Evolutionary conservation across 2,888 invertebrate genomes (phyloP).

Genomic region (Lithophane semibrunnea): DNA sequence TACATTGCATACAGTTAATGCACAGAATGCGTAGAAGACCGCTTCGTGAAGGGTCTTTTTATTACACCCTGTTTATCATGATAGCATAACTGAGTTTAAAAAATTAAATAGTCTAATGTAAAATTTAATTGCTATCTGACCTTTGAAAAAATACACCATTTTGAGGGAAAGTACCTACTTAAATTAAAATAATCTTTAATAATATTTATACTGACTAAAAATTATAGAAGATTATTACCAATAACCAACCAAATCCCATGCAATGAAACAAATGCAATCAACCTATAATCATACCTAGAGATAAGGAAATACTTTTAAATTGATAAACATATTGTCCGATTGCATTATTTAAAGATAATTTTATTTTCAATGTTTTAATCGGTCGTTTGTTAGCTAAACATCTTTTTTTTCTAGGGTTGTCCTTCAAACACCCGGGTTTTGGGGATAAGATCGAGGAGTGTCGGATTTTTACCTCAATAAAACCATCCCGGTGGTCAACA

Average conservation of each 20-base stretch:
- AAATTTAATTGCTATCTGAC: not conserved
- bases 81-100: not conserved
- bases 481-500: not conserved
- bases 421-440: not conserved
- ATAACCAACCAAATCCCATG: not conserved
- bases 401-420: not conserved
- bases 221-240: not conserved
- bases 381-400: not conserved
- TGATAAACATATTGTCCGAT: not conserved
- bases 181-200: not conserved
- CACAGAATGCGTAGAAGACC: not conserved
- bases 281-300: no score
- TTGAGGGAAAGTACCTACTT: not conserved
- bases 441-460: not conserved
- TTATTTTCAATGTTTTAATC: not conserved
- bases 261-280: no score
- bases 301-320: not conserved
- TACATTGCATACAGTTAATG: not conserved
- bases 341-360: constrained; percentile 19
- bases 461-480: not conserved
- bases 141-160: not conserved
- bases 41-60: not conserved
- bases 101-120: no score
- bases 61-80: not conserved
- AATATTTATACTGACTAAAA: not conserved